Conservation (phyloP, 2,113 vertebrate species). For the Geococcyx californianus region DNA sequence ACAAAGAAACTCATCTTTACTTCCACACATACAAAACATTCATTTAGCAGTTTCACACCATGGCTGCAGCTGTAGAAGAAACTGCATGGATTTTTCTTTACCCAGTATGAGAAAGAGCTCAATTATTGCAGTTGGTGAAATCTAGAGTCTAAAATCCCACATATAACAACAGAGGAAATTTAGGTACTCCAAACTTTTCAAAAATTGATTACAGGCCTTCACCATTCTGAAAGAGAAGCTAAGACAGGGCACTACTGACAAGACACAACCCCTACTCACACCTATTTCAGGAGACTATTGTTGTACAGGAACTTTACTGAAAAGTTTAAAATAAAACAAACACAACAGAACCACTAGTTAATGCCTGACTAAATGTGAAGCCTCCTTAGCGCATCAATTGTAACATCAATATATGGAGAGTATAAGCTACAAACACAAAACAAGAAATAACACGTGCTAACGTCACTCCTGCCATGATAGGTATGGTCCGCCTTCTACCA, state of each 20-base stretch:
- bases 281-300: background rate
- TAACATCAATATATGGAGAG: background rate
- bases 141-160: background rate
- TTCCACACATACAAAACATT: background rate
- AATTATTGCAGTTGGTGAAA: background rate
- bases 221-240: background rate
- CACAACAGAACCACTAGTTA: background rate
- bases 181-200: background rate
- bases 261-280: background rate
- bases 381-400: background rate
- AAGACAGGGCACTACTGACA: background rate
- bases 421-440: background rate
- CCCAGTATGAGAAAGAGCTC: background rate
- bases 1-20: background rate
- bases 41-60: background rate
- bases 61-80: background rate
- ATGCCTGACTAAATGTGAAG: background rate
- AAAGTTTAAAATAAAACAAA: background rate
- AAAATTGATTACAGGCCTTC: background rate
- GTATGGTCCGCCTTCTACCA: fast-evolving
- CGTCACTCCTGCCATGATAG: background rate
- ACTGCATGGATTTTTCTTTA: background rate
- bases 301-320: background rate
- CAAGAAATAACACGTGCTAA: background rate
- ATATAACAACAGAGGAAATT: background rate